A percentile compares a stretch with the other conserved stretches of the same genome.
phyloP scores from a whole-genome alignment of 2,113 vertebrate genomes.

The Pongo pygmaeus region DNA sequence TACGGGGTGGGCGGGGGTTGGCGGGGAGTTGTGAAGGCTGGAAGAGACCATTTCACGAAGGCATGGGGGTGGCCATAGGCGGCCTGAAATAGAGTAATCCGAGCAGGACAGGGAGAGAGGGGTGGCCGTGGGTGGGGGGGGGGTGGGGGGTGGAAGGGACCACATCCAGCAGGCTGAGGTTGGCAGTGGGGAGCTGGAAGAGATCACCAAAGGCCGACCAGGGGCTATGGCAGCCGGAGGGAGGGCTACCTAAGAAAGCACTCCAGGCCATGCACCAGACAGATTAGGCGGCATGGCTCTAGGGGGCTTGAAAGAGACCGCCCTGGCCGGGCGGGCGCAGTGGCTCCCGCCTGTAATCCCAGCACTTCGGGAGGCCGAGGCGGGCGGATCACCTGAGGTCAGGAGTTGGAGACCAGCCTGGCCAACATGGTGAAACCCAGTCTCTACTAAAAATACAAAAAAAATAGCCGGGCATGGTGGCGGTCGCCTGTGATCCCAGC shows the following conservation, averaged over 20 bases:
- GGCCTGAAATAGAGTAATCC: neutral
- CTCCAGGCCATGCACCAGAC: neutral
- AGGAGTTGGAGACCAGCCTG: too few relatives aligned
- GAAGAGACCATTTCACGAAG: neutral
- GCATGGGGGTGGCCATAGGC: fast-evolving
- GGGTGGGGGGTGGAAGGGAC: neutral
- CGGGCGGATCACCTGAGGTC: too few relatives aligned
- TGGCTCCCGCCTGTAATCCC: too few relatives aligned
- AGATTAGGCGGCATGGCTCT: neutral
- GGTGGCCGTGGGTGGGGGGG: neutral
- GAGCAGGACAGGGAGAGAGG: neutral
- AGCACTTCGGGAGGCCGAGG: too few relatives aligned
- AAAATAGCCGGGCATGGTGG: too few relatives aligned
- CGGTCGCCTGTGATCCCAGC: too few relatives aligned
- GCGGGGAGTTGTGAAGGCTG: neutral
- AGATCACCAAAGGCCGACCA: neutral
- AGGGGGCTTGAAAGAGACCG: neutral
- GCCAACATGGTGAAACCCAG: too few relatives aligned
- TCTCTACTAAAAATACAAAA: too few relatives aligned
- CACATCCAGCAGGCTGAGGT: neutral
- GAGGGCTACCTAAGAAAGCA: neutral
- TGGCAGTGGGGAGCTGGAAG: neutral
- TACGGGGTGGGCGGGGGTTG: neutral
- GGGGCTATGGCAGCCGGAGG: neutral
- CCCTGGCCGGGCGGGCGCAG: too few relatives aligned